phyloP scores from a whole-genome alignment of 1,140 invertebrate genomes.

The Ruditapes philippinarum region DNA sequence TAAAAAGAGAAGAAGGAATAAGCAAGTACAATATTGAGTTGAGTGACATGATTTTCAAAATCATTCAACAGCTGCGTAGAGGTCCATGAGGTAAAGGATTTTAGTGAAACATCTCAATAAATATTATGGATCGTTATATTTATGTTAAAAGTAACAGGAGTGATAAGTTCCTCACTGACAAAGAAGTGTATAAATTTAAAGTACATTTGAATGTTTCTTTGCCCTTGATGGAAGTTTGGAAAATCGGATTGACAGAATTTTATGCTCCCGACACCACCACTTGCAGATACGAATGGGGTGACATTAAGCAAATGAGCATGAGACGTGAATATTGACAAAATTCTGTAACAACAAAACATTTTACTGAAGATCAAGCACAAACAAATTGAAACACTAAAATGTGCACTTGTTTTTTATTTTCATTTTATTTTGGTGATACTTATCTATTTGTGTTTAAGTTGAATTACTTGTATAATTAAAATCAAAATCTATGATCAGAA shows the following conservation, averaged over 20 bases:
- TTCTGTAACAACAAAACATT: too few relatives aligned
- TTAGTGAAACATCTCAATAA: neutral
- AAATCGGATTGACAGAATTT: conserved; percentile 39
- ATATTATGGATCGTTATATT: neutral
- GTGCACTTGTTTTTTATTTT: too few relatives aligned
- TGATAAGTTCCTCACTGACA: conserved; percentile 14
- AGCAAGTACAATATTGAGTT: conserved; percentile 31
- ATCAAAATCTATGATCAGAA: too few relatives aligned
- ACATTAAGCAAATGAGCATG: too few relatives aligned
- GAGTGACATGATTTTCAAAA: conserved; percentile 34
- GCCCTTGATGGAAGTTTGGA: conserved; percentile 12
- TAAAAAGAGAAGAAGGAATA: conserved; percentile 34
- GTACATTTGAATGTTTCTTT: conserved; percentile 32
- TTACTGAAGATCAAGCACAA: too few relatives aligned
- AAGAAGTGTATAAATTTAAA: conserved; percentile 51
- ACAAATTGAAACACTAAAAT: too few relatives aligned
- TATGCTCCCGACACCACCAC: neutral
- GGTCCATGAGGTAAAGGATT: conserved; percentile 44
- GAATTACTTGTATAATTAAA: too few relatives aligned
- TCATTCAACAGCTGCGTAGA: conserved; percentile 33
- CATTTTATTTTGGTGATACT: too few relatives aligned
- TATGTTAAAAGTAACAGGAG: conserved; percentile 48
- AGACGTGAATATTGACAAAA: too few relatives aligned
- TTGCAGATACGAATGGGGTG: too few relatives aligned
- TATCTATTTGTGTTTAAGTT: too few relatives aligned